Evolutionary conservation across 2,888 invertebrate species (phyloP).

Genomic region (Xiphydria camelus): DNA sequence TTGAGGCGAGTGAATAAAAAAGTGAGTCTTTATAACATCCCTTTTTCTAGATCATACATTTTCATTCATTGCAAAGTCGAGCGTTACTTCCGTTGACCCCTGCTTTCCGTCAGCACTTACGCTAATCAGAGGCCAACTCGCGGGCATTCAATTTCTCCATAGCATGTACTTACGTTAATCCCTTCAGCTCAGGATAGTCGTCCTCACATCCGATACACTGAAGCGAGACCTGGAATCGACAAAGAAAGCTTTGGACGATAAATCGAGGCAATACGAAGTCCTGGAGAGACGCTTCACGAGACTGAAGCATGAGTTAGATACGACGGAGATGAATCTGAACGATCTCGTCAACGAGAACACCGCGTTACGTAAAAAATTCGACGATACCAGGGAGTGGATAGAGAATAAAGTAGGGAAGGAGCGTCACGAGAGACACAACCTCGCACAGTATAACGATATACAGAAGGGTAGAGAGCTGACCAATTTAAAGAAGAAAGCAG

Average conservation of each 20-base stretch:
- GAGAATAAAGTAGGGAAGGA: slow-evolving; percentile 25
- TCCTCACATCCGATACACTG: slow-evolving; percentile 23
- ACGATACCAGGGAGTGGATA: slow-evolving; percentile 33
- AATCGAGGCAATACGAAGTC: slow-evolving; percentile 24
- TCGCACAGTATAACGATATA: slow-evolving; percentile 23
- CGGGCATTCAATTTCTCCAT: not conserved
- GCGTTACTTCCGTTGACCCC: not conserved
- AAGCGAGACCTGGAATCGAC: slow-evolving; percentile 24
- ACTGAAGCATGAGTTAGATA: slow-evolving; percentile 30
- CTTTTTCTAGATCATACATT: not conserved
- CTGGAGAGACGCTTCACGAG: slow-evolving; percentile 24
- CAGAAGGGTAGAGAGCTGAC: slow-evolving; percentile 29
- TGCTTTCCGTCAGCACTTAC: too few species aligned
- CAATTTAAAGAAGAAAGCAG: slow-evolving; percentile 34
- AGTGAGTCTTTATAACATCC: slow-evolving; percentile 18
- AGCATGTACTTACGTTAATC: too few species aligned
- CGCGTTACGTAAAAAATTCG: slow-evolving; percentile 30
- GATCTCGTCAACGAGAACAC: slow-evolving; percentile 33
- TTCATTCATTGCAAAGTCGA: not conserved
- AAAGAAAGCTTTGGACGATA: slow-evolving; percentile 21
- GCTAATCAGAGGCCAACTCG: too few species aligned
- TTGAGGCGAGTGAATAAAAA: slow-evolving; percentile 27
- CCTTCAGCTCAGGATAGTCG: slow-evolving; percentile 25
- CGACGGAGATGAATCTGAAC: slow-evolving; percentile 28
- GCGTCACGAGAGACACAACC: slow-evolving; percentile 26